A percentile compares a stretch with the other conserved stretches of the same genome.
Evolutionary conservation across 2,797 vertebrate species (phyloP).

Genomic region (Parauchenoglanis ngamensis): DNA sequence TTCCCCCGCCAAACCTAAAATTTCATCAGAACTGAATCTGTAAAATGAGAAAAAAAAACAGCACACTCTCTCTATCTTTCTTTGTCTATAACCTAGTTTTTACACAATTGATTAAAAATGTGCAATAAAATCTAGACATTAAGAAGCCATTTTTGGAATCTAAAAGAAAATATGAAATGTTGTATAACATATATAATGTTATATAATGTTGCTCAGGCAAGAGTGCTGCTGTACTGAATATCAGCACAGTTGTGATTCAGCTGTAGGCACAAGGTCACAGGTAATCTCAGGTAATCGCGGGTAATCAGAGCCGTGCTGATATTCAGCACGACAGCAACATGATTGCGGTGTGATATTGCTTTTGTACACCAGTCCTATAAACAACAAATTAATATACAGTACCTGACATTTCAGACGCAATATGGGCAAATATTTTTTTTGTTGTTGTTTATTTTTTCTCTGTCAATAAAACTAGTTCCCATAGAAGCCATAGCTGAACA

Average conservation of each 20-base stretch:
- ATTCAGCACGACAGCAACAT: background rate
- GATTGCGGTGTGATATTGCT: background rate
- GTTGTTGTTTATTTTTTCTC: background rate
- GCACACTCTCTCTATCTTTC: background rate
- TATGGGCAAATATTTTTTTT: background rate
- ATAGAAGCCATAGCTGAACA: background rate
- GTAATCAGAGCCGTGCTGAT: background rate
- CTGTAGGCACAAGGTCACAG: too few relatives aligned
- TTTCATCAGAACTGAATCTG: background rate
- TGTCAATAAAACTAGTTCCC: background rate
- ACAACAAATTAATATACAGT: background rate
- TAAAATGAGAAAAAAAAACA: background rate
- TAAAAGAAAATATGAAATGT: background rate
- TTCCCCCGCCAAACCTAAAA: background rate
- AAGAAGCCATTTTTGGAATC: background rate
- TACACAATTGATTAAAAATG: background rate
- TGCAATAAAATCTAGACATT: background rate
- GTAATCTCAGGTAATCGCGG: background rate
- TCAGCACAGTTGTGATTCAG: background rate
- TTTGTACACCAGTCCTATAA: background rate
- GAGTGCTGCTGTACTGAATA: background rate
- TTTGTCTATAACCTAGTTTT: background rate
- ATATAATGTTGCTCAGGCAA: background rate
- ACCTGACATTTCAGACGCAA: background rate
- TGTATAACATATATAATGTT: background rate